phyloP scores from a whole-genome alignment of 2,888 invertebrate genomes.

The Bombylius major region DNA sequence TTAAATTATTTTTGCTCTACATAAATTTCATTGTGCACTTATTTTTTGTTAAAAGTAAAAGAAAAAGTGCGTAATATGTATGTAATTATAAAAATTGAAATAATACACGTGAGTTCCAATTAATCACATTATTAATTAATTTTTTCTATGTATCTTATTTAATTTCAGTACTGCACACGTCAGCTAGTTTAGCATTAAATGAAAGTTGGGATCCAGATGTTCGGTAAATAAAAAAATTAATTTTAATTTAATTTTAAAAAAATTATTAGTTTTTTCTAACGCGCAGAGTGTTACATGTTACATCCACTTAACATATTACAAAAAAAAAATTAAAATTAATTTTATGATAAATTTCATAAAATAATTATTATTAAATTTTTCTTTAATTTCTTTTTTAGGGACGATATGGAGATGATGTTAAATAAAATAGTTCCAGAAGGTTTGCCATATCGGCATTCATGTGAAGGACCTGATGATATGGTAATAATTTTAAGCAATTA shows the following conservation, averaged over 20 bases:
- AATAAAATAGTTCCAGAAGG: conserved; percentile 98
- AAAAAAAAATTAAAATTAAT: no score
- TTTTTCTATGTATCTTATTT: no score
- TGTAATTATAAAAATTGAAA: no score
- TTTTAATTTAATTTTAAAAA: neutral
- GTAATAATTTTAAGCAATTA: conserved; percentile 39
- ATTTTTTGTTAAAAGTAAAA: no score
- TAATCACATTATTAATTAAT: no score
- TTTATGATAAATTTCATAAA: no score
- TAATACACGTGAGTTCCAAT: no score
- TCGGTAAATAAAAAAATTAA: conserved; percentile 34
- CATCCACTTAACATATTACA: no score
- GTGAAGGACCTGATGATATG: conserved; percentile 98
- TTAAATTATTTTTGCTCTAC: no score
- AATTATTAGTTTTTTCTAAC: conserved; percentile 9
- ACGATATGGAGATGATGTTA: conserved; percentile 99
- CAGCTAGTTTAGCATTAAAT: conserved; percentile 92
- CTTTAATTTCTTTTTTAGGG: conserved; percentile 40
- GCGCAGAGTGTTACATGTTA: conserved; percentile 2
- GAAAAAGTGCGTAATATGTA: no score
- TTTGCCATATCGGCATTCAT: conserved; percentile 88
- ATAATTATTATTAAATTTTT: conserved; percentile 2
- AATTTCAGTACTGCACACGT: conserved; percentile 88
- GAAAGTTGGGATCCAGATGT: conserved; percentile 98
- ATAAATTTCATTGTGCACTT: no score